Evolutionary conservation across 2,113 vertebrate species (phyloP).

Genomic region (Aspiorhynchus laticeps): DNA sequence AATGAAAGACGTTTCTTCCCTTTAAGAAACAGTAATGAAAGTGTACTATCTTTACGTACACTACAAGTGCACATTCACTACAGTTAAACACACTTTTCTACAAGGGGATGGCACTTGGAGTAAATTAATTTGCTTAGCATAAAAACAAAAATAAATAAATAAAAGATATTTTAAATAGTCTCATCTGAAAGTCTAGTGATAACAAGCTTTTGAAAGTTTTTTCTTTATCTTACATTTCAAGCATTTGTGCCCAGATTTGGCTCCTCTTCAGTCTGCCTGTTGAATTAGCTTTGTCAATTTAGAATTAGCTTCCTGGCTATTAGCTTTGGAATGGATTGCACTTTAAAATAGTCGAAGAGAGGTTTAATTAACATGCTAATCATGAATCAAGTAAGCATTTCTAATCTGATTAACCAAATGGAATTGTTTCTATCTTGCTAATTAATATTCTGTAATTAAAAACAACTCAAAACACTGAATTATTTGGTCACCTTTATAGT

Average conservation of each 20-base stretch:
- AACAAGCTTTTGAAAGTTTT: neutral
- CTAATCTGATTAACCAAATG: slow-evolving; percentile 73
- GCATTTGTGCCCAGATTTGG: slow-evolving; percentile 38
- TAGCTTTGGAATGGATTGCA: slow-evolving; percentile 66
- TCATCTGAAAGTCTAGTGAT: neutral
- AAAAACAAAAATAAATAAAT: neutral
- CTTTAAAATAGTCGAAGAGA: slow-evolving; percentile 64
- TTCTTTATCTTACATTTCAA: neutral
- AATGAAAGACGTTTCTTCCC: no score
- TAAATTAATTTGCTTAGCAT: neutral
- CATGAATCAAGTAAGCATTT: slow-evolving; percentile 73
- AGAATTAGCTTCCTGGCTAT: slow-evolving; percentile 69
- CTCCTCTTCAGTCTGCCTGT: slow-evolving; percentile 61
- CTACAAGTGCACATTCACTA: no score
- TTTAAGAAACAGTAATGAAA: no score
- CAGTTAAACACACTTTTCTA: neutral
- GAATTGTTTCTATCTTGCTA: slow-evolving; percentile 54
- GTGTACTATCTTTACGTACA: no score
- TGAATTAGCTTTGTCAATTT: slow-evolving; percentile 58
- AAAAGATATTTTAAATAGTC: neutral
- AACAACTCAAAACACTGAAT: slow-evolving; percentile 51
- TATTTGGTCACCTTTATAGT: slow-evolving; percentile 10
- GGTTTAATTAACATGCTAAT: slow-evolving; percentile 75
- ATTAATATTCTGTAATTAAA: slow-evolving; percentile 70
- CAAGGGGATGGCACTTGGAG: neutral